Evolutionary conservation across 2,797 vertebrate species (phyloP).

Genomic region (Tokudaia muenninki): DNA sequence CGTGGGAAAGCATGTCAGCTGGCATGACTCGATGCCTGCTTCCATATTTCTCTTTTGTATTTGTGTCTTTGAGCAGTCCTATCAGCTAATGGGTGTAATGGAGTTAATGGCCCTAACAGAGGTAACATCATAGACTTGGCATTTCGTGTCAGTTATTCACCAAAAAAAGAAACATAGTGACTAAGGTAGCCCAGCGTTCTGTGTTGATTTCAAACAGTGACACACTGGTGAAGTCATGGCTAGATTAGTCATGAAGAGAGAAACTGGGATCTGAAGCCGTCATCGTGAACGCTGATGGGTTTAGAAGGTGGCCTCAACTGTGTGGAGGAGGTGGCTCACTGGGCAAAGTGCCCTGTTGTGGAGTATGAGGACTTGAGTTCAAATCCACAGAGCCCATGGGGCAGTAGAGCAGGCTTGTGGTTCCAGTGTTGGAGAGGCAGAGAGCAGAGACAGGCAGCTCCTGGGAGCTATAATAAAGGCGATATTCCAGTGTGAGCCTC

Average conservation of each 20-base stretch:
- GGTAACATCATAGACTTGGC: constrained; percentile 80
- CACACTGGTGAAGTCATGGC: constrained; percentile 82
- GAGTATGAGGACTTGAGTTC: no score
- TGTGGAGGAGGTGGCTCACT: not conserved
- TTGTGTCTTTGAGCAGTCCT: constrained; percentile 52
- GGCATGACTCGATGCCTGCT: not conserved
- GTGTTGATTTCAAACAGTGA: constrained; percentile 79
- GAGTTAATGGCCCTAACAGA: constrained; percentile 75
- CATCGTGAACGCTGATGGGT: not conserved
- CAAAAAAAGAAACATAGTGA: constrained; percentile 76
- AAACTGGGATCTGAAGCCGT: constrained; percentile 77
- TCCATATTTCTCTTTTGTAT: constrained; percentile 46
- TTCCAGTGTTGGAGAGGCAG: not conserved
- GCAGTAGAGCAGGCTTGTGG: not conserved
- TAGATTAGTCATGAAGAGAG: constrained; percentile 84
- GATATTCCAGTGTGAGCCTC: no score
- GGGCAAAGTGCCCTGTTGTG: not conserved
- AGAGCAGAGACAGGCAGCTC: not conserved
- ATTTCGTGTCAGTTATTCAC: constrained; percentile 80
- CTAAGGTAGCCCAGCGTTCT: constrained; percentile 68
- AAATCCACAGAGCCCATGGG: not conserved
- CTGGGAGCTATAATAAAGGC: not conserved
- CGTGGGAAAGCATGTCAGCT: not conserved
- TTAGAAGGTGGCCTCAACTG: not conserved
- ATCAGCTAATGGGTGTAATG: constrained; percentile 72